Percentiles rank a stretch among this genome's conserved stretches.
These are phyloP conservation scores for Phaonia tiefii DNA, from an alignment of 2,888 invertebrate species.

Conservation along the genomic window DNA sequence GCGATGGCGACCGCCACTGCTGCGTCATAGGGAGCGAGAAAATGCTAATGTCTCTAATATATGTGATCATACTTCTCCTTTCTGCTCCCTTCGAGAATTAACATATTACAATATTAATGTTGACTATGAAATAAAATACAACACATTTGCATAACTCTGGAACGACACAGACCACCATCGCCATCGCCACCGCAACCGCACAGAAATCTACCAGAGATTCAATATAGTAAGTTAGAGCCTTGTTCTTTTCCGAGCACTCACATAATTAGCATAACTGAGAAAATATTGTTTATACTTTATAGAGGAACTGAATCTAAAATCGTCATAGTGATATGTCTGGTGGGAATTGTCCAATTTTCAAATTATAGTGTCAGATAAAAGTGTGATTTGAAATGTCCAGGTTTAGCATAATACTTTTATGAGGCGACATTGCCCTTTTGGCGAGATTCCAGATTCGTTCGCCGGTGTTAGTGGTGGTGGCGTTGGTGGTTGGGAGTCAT, in stretches of 20 bases:
- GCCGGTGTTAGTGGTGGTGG: neutral
- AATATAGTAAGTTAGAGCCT: no score
- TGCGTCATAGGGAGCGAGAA: neutral
- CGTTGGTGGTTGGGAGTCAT: slow-evolving; percentile 1
- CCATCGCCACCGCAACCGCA: neutral
- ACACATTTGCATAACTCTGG: slow-evolving; percentile 56
- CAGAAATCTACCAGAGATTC: neutral
- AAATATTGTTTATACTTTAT: slow-evolving; percentile 40
- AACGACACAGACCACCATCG: neutral
- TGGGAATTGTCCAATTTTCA: slow-evolving; percentile 7
- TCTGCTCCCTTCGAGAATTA: slow-evolving; percentile 35
- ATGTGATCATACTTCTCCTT: neutral
- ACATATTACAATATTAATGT: slow-evolving; percentile 56
- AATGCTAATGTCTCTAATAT: neutral
- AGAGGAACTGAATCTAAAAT: slow-evolving; percentile 20
- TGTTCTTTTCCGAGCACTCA: neutral
- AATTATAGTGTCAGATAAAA: slow-evolving; percentile 1
- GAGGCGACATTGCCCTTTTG: slow-evolving; percentile 34
- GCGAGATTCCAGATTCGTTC: neutral
- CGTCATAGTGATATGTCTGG: neutral
- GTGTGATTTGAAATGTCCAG: slow-evolving; percentile 24
- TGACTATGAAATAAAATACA: slow-evolving; percentile 10
- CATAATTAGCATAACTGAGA: slow-evolving; percentile 58
- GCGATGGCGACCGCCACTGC: neutral
- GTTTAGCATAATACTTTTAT: neutral